Base-by-base conservation (phyloP, 1,140 invertebrate species). In the Piezodorus guildinii region DNA sequence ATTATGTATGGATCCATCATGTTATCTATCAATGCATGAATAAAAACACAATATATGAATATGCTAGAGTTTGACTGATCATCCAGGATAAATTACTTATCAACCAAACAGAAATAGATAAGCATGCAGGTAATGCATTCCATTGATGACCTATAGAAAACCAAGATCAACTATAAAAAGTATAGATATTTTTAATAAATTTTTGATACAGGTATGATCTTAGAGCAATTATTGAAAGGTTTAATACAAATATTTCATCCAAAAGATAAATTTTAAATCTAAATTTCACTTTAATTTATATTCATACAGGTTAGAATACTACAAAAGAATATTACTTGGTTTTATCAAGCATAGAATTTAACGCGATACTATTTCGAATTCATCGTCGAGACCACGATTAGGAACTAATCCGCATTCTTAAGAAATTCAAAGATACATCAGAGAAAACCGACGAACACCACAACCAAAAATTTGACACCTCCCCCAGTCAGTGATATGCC, bases 1-100 rank as follows among this genome's bases (percentile, higher is more conserved):
- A 98, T 87, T 49, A 85, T 78, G 90, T 90, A 98, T 10, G 88
- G 86, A 78, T 97, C 94, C 65, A 81, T 78, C 46, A 34, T 60
- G 58, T 60, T 21, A 43, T 60, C 58, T 43, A 17, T 9, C 16
- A 58, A 23, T 60, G 14, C 52, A 56, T 23, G 27, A 5, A 23
- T 16, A 25, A 56, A 25, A 56, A 3, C 5, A 21, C n/a, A 19
- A 21, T n/a, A 2, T 21, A 49, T 17, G 46, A 49, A 21, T 19
- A 3, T 49, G 46, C 6, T 17, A 49, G 14, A 2, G 5, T 5
- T 49, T 5, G 8, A 19, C 46, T 49, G 6, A 17, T 49, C 21
- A 17, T 17, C 46, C 12, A 2, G 1, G 5, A 19, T 5, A 21
- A 49, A 49, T 49, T 17, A 49, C 2, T 10, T 4, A 49, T 49